Base-by-base conservation (phyloP, 2,113 vertebrate species). In the Siniperca knerii region DNA sequence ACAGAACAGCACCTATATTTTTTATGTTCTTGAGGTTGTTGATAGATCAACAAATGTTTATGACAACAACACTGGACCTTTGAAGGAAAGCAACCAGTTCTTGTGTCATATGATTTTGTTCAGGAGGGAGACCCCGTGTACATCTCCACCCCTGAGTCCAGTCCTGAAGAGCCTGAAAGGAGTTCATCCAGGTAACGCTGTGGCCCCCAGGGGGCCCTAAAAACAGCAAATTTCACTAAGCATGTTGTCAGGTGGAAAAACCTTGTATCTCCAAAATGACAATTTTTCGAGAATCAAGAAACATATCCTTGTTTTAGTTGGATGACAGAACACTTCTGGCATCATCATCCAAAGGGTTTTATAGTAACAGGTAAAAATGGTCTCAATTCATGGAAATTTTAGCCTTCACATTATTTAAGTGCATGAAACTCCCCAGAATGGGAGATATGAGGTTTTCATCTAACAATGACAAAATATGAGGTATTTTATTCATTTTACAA, bases 51-150 rank as follows among this genome's bases (percentile, higher is more conserved):
- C 7, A 4, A 2, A 4, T n/a, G 20, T 8, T 2, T 21, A 8
- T 21, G 52, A 54, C 7, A 20, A 18, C 48, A 16, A 21, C 52
- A 52, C 18, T 20, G 50, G 18, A 52, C 35, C 6, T 6, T 18
- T 50, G 35, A 40, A 40, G 40, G 11, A 33, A 12, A 48, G 13
- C 6, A 0, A 52, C 1, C 44, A 15, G 15, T 12, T 55, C 0
- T 10, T 1, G 3, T 73, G 21, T 81, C 2, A 16, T 69, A 11
- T 64, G 11, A 37, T 86, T 68, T 13, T 29, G 11, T 25, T 44
- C 87, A 96, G 96, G 95, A 96, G 58, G 95, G 94, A 65, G 95
- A 96, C 42, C 95, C 96, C 0, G 93, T 95, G 0, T 96, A 86
- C 77, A 94, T 96, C 82, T 94, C 93, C 50, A 89, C 89, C 20